Evolutionary conservation across 1,140 invertebrate genomes (phyloP).

Genomic region (Penaeus chinensis): DNA sequence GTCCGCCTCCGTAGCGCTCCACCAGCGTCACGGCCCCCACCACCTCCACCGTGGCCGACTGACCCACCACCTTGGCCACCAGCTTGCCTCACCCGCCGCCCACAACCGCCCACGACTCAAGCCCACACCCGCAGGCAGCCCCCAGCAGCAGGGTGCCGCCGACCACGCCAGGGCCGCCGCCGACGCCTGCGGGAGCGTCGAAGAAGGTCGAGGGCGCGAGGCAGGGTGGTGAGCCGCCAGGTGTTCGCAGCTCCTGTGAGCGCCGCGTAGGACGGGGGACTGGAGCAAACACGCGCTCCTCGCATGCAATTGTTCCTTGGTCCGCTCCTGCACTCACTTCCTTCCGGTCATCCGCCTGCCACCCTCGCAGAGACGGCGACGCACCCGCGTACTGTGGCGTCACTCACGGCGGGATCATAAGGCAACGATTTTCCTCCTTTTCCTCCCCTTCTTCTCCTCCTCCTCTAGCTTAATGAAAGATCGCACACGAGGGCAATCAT

Average conservation of each 20-base stretch:
- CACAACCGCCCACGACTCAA: not conserved
- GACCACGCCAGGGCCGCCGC: slow-evolving; percentile 3
- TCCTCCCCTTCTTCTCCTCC: not conserved
- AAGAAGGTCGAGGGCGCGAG: not conserved
- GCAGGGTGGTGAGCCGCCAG: not conserved
- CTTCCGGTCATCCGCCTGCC: too few species aligned
- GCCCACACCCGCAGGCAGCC: not conserved
- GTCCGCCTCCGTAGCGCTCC: not conserved
- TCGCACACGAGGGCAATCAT: not conserved
- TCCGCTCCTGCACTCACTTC: too few species aligned
- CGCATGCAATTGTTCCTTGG: too few species aligned
- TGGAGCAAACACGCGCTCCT: too few species aligned
- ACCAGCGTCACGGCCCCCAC: slow-evolving; percentile 29
- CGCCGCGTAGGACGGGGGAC: too few species aligned
- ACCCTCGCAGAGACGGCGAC: not conserved
- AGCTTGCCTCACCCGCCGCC: slow-evolving; percentile 31
- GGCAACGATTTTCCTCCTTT: not conserved
- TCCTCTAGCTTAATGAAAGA: not conserved
- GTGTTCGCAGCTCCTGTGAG: not conserved
- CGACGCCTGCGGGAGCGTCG: not conserved
- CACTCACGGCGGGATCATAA: not conserved
- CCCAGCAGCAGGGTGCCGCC: not conserved
- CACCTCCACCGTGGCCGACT: slow-evolving; percentile 45
- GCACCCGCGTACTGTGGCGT: not conserved
- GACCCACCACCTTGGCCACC: slow-evolving; percentile 53